phyloP scores from a whole-genome alignment of 1,140 invertebrate genomes.

The Coptotermes formosanus region DNA sequence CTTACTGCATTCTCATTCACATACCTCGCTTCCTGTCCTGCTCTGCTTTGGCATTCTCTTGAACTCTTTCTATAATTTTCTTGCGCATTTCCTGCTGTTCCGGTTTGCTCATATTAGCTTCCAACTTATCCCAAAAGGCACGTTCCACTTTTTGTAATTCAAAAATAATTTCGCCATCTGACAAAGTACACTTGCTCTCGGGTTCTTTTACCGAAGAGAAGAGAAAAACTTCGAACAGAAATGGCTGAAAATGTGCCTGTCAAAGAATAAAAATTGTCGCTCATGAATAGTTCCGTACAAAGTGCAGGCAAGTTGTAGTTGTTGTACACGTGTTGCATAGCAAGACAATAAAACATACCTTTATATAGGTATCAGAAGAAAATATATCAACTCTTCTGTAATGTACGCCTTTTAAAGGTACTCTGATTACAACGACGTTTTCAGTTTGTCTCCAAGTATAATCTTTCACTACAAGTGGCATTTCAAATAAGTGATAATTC shows the following conservation, averaged over 20 bases:
- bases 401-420: slow-evolving; percentile 55
- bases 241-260: slow-evolving; percentile 63
- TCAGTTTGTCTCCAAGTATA: slow-evolving; percentile 66
- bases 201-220: slow-evolving; percentile 54
- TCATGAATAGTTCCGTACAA: not conserved
- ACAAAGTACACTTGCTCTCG: slow-evolving; percentile 58
- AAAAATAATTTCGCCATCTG: slow-evolving; percentile 56
- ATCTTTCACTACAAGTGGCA: slow-evolving; percentile 71
- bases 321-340: slow-evolving; percentile 16
- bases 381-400: slow-evolving; percentile 60
- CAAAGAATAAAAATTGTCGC: not conserved
- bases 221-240: slow-evolving; percentile 65
- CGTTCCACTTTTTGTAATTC: slow-evolving; percentile 58
- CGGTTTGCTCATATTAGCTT: slow-evolving; percentile 52
- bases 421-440: slow-evolving; percentile 54
- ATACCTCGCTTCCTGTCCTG: slow-evolving; percentile 52
- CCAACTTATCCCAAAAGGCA: slow-evolving; percentile 57
- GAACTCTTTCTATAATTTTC: slow-evolving; percentile 51
- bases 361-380: slow-evolving; percentile 61
- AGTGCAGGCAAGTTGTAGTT: not conserved
- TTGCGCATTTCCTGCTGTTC: slow-evolving; percentile 48
- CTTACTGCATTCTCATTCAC: not conserved
- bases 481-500: slow-evolving; percentile 40
- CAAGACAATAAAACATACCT: slow-evolving; percentile 43
- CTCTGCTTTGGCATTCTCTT: slow-evolving; percentile 50